phyloP scores from a whole-genome alignment of 1,140 invertebrate genomes.

The Episyrphus balteatus region DNA sequence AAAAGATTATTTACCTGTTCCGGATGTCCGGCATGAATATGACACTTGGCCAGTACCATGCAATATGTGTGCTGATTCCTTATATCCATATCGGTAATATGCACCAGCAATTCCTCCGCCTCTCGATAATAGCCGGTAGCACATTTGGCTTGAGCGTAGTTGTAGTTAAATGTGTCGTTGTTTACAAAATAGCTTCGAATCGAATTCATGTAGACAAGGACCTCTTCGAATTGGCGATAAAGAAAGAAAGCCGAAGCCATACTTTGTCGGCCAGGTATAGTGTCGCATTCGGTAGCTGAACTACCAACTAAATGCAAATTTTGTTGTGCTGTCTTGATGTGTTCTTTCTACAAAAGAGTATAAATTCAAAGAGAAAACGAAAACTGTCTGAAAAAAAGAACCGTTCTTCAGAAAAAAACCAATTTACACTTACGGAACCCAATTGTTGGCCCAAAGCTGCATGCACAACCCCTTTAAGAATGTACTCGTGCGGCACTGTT shows the following conservation, averaged over 20 bases:
- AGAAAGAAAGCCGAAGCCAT: conserved; percentile 97
- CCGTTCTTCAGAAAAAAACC: no score
- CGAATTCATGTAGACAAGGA: conserved; percentile 90
- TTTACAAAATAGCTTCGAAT: conserved; percentile 93
- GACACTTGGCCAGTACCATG: conserved; percentile 80
- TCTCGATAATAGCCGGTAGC: conserved; percentile 88
- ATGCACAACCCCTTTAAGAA: conserved; percentile 92
- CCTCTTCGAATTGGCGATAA: conserved; percentile 89
- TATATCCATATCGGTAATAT: conserved; percentile 75
- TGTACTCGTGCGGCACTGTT: conserved; percentile 89
- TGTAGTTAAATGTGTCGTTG: conserved; percentile 96
- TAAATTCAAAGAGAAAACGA: neutral
- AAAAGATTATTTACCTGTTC: conserved; percentile 13
- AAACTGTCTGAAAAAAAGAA: neutral
- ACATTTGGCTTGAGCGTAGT: conserved; percentile 91
- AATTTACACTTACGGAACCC: conserved; percentile 54
- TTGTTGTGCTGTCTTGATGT: conserved; percentile 89
- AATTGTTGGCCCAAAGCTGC: conserved; percentile 86
- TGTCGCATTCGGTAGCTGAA: conserved; percentile 91
- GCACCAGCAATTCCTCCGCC: conserved; percentile 82
- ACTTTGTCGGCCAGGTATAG: conserved; percentile 86
- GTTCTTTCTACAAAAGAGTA: conserved; percentile 61
- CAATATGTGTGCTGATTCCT: conserved; percentile 80
- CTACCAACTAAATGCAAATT: conserved; percentile 94
- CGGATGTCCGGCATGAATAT: conserved; percentile 39